Conservation (phyloP, 2,113 vertebrate species). For the Cygnus atratus region DNA sequence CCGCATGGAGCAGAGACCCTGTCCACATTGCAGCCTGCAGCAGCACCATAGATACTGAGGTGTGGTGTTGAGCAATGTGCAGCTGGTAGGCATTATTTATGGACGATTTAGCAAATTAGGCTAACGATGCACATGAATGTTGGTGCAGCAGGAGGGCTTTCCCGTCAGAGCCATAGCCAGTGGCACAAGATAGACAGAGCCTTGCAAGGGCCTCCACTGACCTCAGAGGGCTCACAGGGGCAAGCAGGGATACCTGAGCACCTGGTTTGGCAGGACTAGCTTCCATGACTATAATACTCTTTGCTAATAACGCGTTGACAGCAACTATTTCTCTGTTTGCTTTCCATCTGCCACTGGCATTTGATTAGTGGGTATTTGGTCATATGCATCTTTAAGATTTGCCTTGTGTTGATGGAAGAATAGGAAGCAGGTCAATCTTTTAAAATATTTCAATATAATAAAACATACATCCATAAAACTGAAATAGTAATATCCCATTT, state of each 20-base stretch:
- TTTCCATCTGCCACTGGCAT: background rate
- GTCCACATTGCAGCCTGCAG: background rate
- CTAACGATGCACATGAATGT: background rate
- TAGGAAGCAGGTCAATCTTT: background rate
- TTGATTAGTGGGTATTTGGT: background rate
- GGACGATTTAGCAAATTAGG: conserved; percentile 39
- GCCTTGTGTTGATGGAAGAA: background rate
- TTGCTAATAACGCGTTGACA: background rate
- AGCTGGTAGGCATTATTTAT: conserved; percentile 3
- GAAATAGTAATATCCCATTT: background rate
- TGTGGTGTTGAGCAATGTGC: background rate
- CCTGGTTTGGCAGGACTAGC: background rate
- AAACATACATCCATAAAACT: background rate
- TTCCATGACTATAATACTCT: background rate
- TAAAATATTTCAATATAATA: background rate
- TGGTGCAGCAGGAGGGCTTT: background rate
- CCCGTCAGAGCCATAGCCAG: background rate
- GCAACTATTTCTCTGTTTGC: background rate
- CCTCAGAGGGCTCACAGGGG: rapidly evolving
- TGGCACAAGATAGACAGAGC: background rate
- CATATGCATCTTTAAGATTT: background rate
- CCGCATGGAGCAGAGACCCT: background rate
- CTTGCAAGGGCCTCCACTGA: background rate
- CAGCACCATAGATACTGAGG: background rate
- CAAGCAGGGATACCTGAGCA: background rate